phyloP scores from a whole-genome alignment of 2,113 vertebrate genomes.

The Ailurus styani region DNA sequence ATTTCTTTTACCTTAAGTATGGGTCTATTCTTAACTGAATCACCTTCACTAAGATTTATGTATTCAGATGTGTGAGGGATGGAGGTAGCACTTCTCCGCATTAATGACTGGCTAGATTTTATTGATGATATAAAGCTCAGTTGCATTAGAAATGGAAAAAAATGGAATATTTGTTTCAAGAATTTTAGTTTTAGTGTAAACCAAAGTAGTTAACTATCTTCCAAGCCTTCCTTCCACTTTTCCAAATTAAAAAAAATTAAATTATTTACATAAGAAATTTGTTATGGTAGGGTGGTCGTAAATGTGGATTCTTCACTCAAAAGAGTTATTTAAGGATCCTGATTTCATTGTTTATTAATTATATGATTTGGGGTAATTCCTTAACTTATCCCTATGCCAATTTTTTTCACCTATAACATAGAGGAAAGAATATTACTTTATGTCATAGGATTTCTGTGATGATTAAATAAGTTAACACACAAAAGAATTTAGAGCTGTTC shows the following conservation, averaged over 20 bases:
- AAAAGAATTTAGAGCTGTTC: background rate
- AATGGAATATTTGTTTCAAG: background rate
- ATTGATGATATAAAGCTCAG: background rate
- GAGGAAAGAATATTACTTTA: background rate
- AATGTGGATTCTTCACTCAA: background rate
- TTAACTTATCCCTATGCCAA: background rate
- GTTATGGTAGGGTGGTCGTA: background rate
- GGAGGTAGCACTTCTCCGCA: background rate
- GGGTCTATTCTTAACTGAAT: background rate
- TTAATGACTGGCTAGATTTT: background rate
- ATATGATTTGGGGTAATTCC: background rate
- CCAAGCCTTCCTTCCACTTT: background rate
- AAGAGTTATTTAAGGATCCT: background rate
- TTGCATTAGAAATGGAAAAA: background rate
- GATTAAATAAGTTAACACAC: background rate
- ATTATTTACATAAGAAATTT: background rate
- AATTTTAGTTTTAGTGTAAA: background rate
- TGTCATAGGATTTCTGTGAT: background rate
- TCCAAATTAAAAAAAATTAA: background rate
- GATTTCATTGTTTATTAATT: background rate
- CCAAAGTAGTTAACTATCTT: background rate
- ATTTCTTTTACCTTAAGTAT: background rate
- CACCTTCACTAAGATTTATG: background rate
- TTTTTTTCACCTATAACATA: background rate
- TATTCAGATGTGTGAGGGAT: background rate